Conservation (phyloP, 2,113 vertebrate genomes). For the Cephalopholis sonnerati region DNA sequence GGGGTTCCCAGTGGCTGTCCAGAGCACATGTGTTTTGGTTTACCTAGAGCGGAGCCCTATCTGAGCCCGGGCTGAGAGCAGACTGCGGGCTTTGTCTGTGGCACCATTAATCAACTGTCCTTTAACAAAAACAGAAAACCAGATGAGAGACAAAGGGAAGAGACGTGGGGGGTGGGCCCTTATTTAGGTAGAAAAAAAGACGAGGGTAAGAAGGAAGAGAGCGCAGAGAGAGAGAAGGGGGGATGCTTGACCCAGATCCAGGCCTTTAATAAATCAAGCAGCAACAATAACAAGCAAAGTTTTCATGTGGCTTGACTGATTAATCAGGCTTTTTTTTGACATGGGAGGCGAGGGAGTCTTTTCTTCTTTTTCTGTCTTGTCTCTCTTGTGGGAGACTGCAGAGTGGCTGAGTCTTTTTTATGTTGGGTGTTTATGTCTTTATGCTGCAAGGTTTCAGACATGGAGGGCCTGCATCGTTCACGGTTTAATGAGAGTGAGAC, state of each 20-base stretch:
- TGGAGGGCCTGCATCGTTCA: constrained; percentile 32
- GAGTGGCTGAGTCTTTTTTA: constrained; percentile 48
- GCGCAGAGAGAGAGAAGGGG: constrained; percentile 16
- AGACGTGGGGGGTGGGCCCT: constrained; percentile 70
- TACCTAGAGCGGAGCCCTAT: constrained; percentile 75
- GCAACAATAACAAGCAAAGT: constrained; percentile 84
- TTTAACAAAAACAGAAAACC: constrained; percentile 84
- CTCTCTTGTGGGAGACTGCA: constrained; percentile 47
- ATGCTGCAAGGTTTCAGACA: constrained; percentile 49
- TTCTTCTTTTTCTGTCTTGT: constrained; percentile 56
- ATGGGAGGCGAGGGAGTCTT: constrained; percentile 54
- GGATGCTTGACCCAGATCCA: constrained; percentile 78
- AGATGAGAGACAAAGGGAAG: constrained; percentile 83
- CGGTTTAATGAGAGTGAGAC: constrained; percentile 55
- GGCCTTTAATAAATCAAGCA: constrained; percentile 84
- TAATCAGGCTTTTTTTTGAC: constrained; percentile 67
- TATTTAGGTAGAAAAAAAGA: constrained; percentile 67
- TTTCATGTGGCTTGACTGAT: constrained; percentile 81
- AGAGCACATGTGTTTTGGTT: constrained; percentile 81
- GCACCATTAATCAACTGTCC: constrained; percentile 83
- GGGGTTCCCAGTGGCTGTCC: constrained; percentile 72
- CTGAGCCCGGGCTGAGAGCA: constrained; percentile 62
- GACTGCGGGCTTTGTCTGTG: constrained; percentile 77
- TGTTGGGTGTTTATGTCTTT: constrained; percentile 47
- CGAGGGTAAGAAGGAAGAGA: constrained; percentile 51